Conservation (phyloP, 2,888 invertebrate genomes). For the Punctoribates punctum region DNA sequence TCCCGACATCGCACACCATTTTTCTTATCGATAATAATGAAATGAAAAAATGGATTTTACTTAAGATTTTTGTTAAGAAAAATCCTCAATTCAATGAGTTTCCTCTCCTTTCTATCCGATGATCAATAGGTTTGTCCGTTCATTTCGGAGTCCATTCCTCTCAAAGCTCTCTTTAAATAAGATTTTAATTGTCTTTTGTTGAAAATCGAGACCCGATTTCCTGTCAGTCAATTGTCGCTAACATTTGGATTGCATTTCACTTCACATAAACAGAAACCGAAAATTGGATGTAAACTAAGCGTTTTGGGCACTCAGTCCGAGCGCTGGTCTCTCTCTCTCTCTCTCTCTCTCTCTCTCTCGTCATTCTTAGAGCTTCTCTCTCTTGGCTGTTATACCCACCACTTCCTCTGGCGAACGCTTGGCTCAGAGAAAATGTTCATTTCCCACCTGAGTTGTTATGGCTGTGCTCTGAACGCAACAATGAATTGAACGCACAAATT, state of each 20-base stretch:
- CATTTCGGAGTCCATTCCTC: not conserved
- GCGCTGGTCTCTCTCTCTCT: not conserved
- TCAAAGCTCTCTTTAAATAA: not conserved
- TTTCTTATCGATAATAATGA: too few relatives aligned
- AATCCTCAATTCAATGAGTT: not conserved
- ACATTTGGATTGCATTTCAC: not conserved
- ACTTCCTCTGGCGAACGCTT: conserved; percentile 15
- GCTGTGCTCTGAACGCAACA: conserved; percentile 6
- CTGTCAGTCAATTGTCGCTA: not conserved
- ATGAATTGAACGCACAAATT: conserved; percentile 31
- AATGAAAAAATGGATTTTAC: not conserved
- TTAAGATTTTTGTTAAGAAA: not conserved
- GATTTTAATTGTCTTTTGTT: conserved; percentile 2
- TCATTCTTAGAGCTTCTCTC: not conserved
- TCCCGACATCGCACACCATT: too few relatives aligned
- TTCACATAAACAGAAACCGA: not conserved
- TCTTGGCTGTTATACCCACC: conserved; percentile 5
- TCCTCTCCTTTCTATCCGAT: not conserved
- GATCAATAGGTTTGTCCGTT: not conserved
- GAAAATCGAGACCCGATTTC: conserved; percentile 19
- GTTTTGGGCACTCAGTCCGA: not conserved
- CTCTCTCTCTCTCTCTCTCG: conserved; percentile 9
- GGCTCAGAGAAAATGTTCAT: conserved; percentile 12
- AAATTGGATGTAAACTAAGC: conserved; percentile 15
- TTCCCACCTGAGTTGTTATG: conserved; percentile 32